Conservation (phyloP, 2,888 invertebrate species). For the Melieria omissa region DNA sequence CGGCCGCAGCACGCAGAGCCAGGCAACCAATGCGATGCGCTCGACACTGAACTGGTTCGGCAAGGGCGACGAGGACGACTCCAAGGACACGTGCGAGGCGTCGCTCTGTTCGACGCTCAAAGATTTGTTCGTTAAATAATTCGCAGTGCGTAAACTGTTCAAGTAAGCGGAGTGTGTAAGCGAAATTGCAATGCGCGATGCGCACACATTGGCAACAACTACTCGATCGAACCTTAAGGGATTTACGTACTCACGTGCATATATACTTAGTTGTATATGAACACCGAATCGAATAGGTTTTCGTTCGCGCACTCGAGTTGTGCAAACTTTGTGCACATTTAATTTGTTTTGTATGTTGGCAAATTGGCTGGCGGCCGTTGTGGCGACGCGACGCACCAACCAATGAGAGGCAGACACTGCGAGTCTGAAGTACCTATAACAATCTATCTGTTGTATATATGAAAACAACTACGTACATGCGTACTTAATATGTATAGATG, state of each 20-base stretch:
- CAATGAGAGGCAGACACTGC: conserved; percentile 17
- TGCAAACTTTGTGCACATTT: too few relatives aligned
- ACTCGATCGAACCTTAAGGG: too few relatives aligned
- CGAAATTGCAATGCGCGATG: too few relatives aligned
- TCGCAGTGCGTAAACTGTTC: conserved; percentile 48
- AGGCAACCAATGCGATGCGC: conserved; percentile 60
- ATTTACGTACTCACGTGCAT: too few relatives aligned
- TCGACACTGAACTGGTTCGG: conserved; percentile 71
- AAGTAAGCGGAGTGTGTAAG: conserved; percentile 10
- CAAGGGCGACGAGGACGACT: conserved; percentile 76
- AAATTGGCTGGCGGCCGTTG: too few relatives aligned
- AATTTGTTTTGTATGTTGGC: too few relatives aligned
- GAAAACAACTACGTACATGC: background rate
- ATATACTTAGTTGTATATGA: too few relatives aligned
- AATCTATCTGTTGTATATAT: too few relatives aligned
- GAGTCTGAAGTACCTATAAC: conserved; percentile 30
- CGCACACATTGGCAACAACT: too few relatives aligned
- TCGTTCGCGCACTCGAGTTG: too few relatives aligned
- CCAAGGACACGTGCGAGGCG: conserved; percentile 79
- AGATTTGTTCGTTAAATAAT: conserved; percentile 86
- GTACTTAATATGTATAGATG: background rate
- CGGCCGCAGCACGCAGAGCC: conserved; percentile 41
- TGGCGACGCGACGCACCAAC: background rate
- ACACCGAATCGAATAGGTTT: too few relatives aligned
- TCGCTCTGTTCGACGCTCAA: conserved; percentile 85